Percentiles rank a stretch among this genome's conserved stretches.
Evolutionary conservation across 2,797 vertebrate genomes (phyloP).

Genomic region (Mormyrops boulengeri): DNA sequence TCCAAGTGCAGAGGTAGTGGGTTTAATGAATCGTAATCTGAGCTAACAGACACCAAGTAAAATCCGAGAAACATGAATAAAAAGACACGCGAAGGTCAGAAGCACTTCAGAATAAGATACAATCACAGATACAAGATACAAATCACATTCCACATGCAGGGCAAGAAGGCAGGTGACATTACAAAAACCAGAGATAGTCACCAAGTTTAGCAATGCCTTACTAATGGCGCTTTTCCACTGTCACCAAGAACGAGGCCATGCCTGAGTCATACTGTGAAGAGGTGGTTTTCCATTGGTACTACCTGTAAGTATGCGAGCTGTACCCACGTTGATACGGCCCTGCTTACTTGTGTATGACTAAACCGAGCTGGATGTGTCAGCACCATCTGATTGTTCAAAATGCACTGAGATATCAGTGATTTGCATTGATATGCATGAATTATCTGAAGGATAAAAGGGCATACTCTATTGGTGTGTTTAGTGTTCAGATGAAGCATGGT

Average conservation of each 20-base stretch:
- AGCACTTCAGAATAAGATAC: neutral
- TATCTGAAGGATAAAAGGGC: neutral
- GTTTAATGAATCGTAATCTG: neutral
- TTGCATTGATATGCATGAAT: neutral
- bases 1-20: neutral
- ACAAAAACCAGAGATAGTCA: neutral
- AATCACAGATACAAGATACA: no score
- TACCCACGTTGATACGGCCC: neutral
- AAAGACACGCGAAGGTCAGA: neutral
- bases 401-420: neutral
- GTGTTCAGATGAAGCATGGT: neutral
- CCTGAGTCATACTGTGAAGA: neutral
- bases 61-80: neutral
- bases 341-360: neutral
- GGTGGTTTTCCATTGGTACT: neutral
- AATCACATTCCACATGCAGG: neutral
- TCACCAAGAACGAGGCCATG: neutral
- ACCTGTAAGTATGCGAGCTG: neutral
- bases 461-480: neutral
- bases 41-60: neutral
- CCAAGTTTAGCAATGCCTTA: neutral
- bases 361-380: neutral
- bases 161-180: neutral
- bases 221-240: neutral
- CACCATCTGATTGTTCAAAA: neutral